Percentiles rank a stretch among this genome's conserved stretches.
Conservation (phyloP, 2,888 invertebrate genomes). For the Leptopilina drosophilae region DNA sequence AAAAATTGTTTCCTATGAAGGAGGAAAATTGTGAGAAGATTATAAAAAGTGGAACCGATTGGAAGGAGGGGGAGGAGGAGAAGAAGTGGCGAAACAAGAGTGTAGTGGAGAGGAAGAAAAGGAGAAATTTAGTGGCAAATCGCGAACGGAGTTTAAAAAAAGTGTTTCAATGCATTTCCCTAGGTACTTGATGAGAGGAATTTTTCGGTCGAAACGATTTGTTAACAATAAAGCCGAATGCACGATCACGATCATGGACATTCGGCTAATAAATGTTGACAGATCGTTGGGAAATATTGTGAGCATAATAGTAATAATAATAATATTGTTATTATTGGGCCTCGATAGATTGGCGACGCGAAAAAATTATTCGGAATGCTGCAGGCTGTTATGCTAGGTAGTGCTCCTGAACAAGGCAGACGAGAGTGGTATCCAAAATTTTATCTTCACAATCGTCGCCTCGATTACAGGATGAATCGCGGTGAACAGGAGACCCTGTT, state of each 20-base stretch:
- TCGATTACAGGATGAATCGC: constrained; percentile 79
- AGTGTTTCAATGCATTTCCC: background rate
- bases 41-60: background rate
- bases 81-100: no score
- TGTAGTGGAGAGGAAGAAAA: no score
- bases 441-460: constrained; percentile 63
- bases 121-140: no score
- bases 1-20: no score
- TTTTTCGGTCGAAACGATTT: background rate
- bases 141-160: no score
- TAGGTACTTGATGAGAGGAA: background rate
- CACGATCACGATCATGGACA: constrained; percentile 1
- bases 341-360: constrained; percentile 37
- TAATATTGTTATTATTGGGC: background rate
- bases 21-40: background rate
- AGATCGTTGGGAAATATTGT: background rate
- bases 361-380: constrained; percentile 64
- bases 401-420: constrained; percentile 69
- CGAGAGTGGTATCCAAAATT: constrained; percentile 69
- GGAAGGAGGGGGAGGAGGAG: no score
- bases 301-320: background rate
- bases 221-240: background rate
- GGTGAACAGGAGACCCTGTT: constrained; percentile 82
- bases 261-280: background rate
- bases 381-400: constrained; percentile 71